Percentiles rank a stretch among this genome's conserved stretches.
These are phyloP conservation scores for Alca torda DNA, from an alignment of 2,797 vertebrate genomes.

Conservation along the genomic window DNA sequence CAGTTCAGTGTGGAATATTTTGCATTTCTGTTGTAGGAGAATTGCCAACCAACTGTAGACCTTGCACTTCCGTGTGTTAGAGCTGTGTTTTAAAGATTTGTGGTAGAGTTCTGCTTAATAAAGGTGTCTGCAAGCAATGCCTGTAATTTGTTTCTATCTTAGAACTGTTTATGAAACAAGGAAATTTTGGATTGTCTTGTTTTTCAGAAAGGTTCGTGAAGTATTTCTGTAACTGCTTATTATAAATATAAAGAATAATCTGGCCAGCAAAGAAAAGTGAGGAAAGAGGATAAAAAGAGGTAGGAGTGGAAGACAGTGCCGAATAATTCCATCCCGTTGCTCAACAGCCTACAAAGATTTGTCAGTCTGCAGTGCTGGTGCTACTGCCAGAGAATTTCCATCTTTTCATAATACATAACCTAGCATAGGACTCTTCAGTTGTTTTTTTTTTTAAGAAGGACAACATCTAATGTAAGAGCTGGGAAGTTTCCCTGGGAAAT, in stretches of 20 bases:
- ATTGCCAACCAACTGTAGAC: not conserved
- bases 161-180: not conserved
- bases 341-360: not conserved
- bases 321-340: slow-evolving; percentile 5
- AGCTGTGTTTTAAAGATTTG: not conserved
- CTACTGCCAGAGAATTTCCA: not conserved
- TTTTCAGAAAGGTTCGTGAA: not conserved
- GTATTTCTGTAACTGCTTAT: not conserved
- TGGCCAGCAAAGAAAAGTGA: not conserved
- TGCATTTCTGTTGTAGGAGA: not conserved
- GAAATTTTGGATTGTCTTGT: not conserved
- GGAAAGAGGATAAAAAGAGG: not conserved
- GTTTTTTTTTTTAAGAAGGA: not conserved
- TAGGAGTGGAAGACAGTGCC: not conserved
- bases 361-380: not conserved
- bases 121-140: not conserved
- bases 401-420: not conserved
- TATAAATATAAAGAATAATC: not conserved
- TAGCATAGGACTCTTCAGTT: not conserved
- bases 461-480: not conserved
- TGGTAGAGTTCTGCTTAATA: not conserved
- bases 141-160: not conserved
- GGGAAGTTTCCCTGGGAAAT: not conserved
- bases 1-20: not conserved
- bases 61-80: not conserved